A percentile compares a stretch with the other conserved stretches of the same genome.
Conservation (phyloP, 23 tunicate species). For the Halocynthia roretzi region DNA sequence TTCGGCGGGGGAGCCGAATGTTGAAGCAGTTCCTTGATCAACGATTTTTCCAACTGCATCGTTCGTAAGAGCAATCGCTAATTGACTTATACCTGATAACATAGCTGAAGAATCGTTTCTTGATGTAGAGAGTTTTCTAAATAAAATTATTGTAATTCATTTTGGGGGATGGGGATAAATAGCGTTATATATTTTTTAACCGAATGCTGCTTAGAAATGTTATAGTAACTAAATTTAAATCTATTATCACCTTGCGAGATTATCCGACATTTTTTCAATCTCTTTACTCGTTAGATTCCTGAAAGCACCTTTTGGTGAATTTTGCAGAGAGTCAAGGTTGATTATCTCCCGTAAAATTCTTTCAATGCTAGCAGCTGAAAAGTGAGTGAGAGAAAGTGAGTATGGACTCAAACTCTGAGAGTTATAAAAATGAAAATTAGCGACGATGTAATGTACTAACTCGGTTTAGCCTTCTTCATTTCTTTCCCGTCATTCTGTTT, state of each 20-base stretch:
- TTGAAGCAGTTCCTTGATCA: neutral
- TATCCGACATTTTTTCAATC: slow-evolving; percentile 16
- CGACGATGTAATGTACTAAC: neutral
- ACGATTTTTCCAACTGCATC: slow-evolving; percentile 12
- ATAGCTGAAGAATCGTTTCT: slow-evolving; percentile 31
- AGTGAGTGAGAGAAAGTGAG: neutral
- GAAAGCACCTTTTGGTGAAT: slow-evolving; percentile 21
- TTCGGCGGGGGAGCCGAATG: neutral
- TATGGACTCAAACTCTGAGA: too few species aligned
- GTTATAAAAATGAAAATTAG: too few species aligned
- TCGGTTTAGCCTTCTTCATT: neutral
- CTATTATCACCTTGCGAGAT: slow-evolving; percentile 26
- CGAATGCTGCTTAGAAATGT: neutral
- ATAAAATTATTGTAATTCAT: neutral
- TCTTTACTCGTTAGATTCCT: slow-evolving; percentile 10
- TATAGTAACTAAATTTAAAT: neutral
- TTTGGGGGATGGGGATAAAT: neutral
- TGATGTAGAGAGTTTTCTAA: slow-evolving; percentile 22
- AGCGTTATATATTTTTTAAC: neutral
- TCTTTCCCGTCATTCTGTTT: neutral
- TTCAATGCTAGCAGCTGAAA: slow-evolving; percentile 36
- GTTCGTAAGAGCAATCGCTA: slow-evolving; percentile 31
- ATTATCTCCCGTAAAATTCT: slow-evolving; percentile 26
- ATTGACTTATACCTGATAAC: slow-evolving; percentile 33
- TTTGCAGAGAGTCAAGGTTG: slow-evolving; percentile 29